These are phyloP conservation scores for Naso thynnoides DNA, from an alignment of 2,797 vertebrate genomes.

Conservation along the genomic window DNA sequence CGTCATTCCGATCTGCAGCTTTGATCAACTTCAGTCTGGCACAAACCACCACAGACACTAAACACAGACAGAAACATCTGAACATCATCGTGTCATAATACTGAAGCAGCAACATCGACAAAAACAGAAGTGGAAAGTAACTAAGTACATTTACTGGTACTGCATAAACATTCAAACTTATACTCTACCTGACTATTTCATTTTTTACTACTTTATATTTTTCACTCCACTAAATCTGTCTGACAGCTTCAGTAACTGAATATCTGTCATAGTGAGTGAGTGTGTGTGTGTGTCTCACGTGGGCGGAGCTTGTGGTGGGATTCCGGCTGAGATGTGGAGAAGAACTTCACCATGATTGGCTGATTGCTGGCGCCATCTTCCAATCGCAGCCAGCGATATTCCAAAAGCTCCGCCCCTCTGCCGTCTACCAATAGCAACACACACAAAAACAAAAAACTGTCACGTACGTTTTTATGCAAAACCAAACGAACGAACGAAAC, in stretches of 20 bases:
- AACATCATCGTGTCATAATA: too few relatives aligned
- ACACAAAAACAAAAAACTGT: background rate
- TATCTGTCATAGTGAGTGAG: background rate
- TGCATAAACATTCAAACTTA: too few relatives aligned
- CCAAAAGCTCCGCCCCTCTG: slow-evolving; percentile 70
- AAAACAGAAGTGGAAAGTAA: too few relatives aligned
- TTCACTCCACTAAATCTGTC: too few relatives aligned
- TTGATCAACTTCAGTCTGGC: slow-evolving; percentile 74
- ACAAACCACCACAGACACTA: slow-evolving; percentile 81
- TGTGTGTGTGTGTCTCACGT: slow-evolving; percentile 51
- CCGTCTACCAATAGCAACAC: slow-evolving; percentile 52
- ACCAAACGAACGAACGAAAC: too few relatives aligned
- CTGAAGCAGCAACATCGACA: too few relatives aligned
- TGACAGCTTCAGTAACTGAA: too few relatives aligned
- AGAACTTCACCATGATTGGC: slow-evolving; percentile 84
- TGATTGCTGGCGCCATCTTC: slow-evolving; percentile 74
- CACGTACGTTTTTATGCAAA: background rate
- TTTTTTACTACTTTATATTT: too few relatives aligned
- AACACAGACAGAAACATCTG: slow-evolving; percentile 1
- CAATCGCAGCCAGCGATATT: slow-evolving; percentile 84
- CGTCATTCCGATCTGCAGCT: background rate
- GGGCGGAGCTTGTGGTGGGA: slow-evolving; percentile 77
- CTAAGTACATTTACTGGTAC: too few relatives aligned
- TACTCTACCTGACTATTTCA: too few relatives aligned
- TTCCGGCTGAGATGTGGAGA: slow-evolving; percentile 85